Conservation (phyloP, 2,797 vertebrate genomes). For the Enteromius radiatus region DNA sequence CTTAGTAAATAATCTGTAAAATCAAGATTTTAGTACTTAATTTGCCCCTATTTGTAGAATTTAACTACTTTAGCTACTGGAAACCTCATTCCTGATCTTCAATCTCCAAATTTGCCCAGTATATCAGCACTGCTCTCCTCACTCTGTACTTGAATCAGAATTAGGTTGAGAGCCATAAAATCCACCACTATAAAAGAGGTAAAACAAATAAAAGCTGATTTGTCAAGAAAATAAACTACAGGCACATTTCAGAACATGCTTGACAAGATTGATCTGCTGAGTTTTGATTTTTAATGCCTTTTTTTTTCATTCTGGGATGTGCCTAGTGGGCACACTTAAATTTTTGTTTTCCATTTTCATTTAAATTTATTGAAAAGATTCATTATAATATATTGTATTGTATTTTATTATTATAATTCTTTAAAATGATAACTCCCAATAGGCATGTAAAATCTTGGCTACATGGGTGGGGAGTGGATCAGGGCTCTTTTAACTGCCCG, state of each 20-base stretch:
- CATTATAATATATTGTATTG: background rate
- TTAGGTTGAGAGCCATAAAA: conserved; percentile 65
- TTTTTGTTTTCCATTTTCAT: background rate
- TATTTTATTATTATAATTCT: conserved; percentile 4
- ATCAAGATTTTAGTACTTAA: conserved; percentile 68
- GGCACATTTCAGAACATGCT: conserved; percentile 26
- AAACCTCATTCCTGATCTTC: conserved; percentile 68
- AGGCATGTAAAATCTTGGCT: background rate
- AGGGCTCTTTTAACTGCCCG: conserved; percentile 63
- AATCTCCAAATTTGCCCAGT: conserved; percentile 56
- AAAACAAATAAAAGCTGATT: conserved; percentile 59
- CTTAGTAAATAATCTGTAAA: conserved; percentile 64
- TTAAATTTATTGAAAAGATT: background rate
- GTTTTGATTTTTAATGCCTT: conserved; percentile 1
- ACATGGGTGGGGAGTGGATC: conserved; percentile 42
- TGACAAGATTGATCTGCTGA: conserved; percentile 18
- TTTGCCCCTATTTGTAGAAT: conserved; percentile 66
- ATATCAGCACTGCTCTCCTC: conserved; percentile 52
- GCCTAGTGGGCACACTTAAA: background rate
- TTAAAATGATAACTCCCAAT: conserved; percentile 9
- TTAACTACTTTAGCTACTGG: conserved; percentile 67
- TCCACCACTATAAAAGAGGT: conserved; percentile 52
- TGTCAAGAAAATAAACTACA: conserved; percentile 37
- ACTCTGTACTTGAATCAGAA: conserved; percentile 59
- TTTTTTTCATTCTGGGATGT: conserved; percentile 12